Conservation (phyloP, 2,113 vertebrate species). For the Crotalus viridis region DNA sequence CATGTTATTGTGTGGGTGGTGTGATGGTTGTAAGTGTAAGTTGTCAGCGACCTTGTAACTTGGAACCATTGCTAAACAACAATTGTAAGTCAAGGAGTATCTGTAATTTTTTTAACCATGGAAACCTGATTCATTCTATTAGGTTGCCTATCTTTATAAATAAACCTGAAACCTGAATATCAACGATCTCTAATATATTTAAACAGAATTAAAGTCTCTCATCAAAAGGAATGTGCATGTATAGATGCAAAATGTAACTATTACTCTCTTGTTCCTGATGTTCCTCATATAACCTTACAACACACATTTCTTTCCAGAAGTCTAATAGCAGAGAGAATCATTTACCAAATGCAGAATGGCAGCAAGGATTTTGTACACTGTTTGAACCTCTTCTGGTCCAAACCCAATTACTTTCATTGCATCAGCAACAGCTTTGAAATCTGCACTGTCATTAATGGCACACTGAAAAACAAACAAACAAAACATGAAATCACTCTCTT, state of each 20-base stretch:
- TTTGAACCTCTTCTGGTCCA: conserved; percentile 91
- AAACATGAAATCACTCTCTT: background rate
- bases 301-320: background rate
- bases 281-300: background rate
- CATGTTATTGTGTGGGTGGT: background rate
- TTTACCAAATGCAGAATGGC: conserved; percentile 93
- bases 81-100: background rate
- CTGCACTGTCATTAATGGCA: conserved; percentile 84
- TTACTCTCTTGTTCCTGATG: background rate
- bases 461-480: conserved; percentile 69
- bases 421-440: conserved; percentile 92
- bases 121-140: background rate
- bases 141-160: background rate
- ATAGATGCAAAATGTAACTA: background rate
- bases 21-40: background rate
- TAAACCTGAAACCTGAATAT: background rate
- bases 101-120: background rate
- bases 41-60: background rate
- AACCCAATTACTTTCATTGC: conserved; percentile 98
- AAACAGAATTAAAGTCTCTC: background rate
- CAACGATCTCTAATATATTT: background rate
- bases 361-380: conserved; percentile 92
- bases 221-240: background rate
- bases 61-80: background rate
- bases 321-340: background rate